Evolutionary conservation across 2,888 invertebrate species (phyloP), one percentile per base, ranked within the genome.

Genomic region (Diaprepes abbreviatus): DNA sequence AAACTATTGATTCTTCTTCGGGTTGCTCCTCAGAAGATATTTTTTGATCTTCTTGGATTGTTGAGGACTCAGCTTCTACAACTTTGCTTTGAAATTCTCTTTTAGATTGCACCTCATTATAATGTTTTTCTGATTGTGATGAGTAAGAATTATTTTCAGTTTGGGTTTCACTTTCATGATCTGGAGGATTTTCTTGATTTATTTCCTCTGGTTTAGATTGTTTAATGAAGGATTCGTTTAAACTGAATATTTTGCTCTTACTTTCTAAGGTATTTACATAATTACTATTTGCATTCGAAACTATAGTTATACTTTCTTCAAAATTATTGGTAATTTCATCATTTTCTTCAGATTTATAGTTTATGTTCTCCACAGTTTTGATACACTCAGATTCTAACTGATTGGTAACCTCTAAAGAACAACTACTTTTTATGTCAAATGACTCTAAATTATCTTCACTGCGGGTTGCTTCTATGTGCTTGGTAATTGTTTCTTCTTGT

Each of bases 1-100:
- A 66, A 16, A 57, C 24, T 2, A 36, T 28, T 12, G 50, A 28
- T 31, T 65, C 72, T 31, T 54, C 76, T 9, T 77, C 77, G 4
- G 74, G 73, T 7, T 36, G 19, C 74, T 78, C 28, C 74, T 75
- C 24, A 70, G 73, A 58, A 69, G 77, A 21, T 43, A 14, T 17
- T 1, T 2, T 9, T 21, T 50, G 10, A 31, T 40, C 31, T 58
- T 63, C 48, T 5, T 48, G 31, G 4, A 70, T 63, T 24, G 73
- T 73, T 38, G 74, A 74, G 14, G 67, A 62, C 33, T 54, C 62
- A 14, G 55, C 69, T 50, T 57, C 58, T 10, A 17, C 69, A 57
- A 63, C 33, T 38, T 55, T 43, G 7, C 28, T 58, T 19, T 38
- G 7, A 40, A 7, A 12, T 33, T 31, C 43, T 31, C 3, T 17